Percentiles rank a stretch among this genome's conserved stretches.
phyloP scores from a whole-genome alignment of 1,140 invertebrate genomes.

The Phenacoccus solenopsis region DNA sequence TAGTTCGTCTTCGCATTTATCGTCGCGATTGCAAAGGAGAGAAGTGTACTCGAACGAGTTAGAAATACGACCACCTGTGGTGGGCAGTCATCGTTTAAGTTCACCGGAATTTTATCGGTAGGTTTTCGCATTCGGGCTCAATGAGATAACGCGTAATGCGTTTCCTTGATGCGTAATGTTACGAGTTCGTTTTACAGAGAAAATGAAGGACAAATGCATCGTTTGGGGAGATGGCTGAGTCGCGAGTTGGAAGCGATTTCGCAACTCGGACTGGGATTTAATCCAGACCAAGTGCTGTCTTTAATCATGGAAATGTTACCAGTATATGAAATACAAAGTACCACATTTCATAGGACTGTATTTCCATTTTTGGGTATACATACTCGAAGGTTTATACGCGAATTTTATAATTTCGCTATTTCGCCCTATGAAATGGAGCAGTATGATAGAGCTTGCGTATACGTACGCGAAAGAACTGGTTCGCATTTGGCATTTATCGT shows the following conservation, averaged over 20 bases:
- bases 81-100: slow-evolving; percentile 52
- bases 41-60: not conserved
- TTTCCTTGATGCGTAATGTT: slow-evolving; percentile 5
- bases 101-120: slow-evolving; percentile 61
- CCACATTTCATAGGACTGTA: slow-evolving; percentile 51
- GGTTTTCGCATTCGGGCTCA: not conserved
- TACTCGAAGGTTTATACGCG: slow-evolving; percentile 75
- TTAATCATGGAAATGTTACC: slow-evolving; percentile 55
- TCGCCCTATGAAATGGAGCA: slow-evolving; percentile 71
- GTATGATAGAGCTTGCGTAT: slow-evolving; percentile 45
- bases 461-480: slow-evolving; percentile 25
- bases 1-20: not conserved
- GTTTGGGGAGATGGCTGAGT: slow-evolving; percentile 76
- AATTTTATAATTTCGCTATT: slow-evolving; percentile 72
- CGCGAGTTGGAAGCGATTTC: slow-evolving; percentile 48
- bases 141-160: not conserved
- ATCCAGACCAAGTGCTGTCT: slow-evolving; percentile 45
- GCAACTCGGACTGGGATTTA: not conserved
- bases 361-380: slow-evolving; percentile 42
- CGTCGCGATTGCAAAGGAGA: not conserved
- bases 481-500: not conserved
- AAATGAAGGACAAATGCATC: slow-evolving; percentile 63
- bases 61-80: slow-evolving; percentile 34
- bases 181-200: slow-evolving; percentile 39
- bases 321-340: slow-evolving; percentile 54